Conservation (phyloP, 2,113 vertebrate species). For the Cavia aperea region DNA sequence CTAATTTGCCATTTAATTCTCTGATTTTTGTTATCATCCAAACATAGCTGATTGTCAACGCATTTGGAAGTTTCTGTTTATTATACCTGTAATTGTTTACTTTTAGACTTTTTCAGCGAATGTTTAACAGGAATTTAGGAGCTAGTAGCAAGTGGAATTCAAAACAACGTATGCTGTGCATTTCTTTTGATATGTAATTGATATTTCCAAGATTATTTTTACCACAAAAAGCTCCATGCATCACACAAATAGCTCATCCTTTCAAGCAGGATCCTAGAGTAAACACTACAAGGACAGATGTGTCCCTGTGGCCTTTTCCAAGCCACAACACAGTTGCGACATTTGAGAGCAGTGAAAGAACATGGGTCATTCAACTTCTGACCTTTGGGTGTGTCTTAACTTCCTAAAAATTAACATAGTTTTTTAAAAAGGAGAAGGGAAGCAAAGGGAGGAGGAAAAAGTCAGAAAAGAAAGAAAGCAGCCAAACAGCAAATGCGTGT, state of each 20-base stretch:
- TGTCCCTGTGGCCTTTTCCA: conserved; percentile 63
- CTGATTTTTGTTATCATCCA: background rate
- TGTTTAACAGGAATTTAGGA: conserved; percentile 60
- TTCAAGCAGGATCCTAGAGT: conserved; percentile 60
- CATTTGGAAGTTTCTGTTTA: background rate
- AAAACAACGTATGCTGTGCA: conserved; percentile 55
- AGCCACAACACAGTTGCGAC: conserved; percentile 64
- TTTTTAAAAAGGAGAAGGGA: background rate
- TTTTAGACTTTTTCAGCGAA: conserved; percentile 60
- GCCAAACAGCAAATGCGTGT: background rate
- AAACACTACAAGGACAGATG: conserved; percentile 68
- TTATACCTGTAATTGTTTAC: background rate
- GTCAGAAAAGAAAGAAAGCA: background rate
- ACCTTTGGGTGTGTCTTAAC: conserved; percentile 50
- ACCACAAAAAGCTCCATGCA: conserved; percentile 64
- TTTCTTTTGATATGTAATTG: conserved; percentile 73
- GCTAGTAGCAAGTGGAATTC: conserved; percentile 47
- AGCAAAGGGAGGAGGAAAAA: background rate
- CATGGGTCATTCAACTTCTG: conserved; percentile 19
- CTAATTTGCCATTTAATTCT: background rate
- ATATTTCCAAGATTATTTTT: conserved; percentile 73
- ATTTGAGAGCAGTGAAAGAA: conserved; percentile 44
- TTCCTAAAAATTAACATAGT: background rate
- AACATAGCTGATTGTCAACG: background rate
- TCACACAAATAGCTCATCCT: conserved; percentile 71